These are phyloP conservation scores for Sinodicranocentrus sp. DNA, from an alignment of 2,888 invertebrate species.

Conservation along the genomic window DNA sequence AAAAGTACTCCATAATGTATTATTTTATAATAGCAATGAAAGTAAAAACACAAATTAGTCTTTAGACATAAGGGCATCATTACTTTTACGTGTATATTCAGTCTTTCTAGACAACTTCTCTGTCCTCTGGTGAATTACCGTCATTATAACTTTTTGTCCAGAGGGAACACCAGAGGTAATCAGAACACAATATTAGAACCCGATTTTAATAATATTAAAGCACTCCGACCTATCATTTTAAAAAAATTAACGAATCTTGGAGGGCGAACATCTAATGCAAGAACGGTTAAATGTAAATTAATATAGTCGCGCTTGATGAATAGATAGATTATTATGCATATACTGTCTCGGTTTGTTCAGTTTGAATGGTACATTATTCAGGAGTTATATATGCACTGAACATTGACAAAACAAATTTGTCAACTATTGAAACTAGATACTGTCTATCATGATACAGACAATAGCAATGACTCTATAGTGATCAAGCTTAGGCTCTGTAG, in stretches of 20 bases:
- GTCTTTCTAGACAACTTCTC: conserved; percentile 49
- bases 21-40: conserved; percentile 28
- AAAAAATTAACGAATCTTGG: neutral
- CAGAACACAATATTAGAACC: conserved; percentile 53
- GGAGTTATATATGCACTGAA: conserved; percentile 6
- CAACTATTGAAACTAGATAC: no score
- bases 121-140: conserved; percentile 10
- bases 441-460: no score
- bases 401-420: no score
- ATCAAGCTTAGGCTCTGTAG: no score
- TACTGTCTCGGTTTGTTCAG: conserved; percentile 62
- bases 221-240: conserved; percentile 1
- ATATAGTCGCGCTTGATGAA: conserved; percentile 3
- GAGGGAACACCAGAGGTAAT: conserved; percentile 49
- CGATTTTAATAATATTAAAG: conserved; percentile 32
- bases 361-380: neutral
- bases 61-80: conserved; percentile 61
- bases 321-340: conserved; percentile 36
- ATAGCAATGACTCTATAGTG: no score
- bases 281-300: conserved; percentile 1
- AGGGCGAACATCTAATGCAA: neutral
- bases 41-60: conserved; percentile 48
- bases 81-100: conserved; percentile 54
- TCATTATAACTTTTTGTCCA: neutral
- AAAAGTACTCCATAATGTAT: conserved; percentile 23